Percentiles rank a stretch among this genome's conserved stretches.
Conservation (phyloP, 30 jellyfish, hydroid and myxozoan genomes). For the Aurelia coerulea region DNA sequence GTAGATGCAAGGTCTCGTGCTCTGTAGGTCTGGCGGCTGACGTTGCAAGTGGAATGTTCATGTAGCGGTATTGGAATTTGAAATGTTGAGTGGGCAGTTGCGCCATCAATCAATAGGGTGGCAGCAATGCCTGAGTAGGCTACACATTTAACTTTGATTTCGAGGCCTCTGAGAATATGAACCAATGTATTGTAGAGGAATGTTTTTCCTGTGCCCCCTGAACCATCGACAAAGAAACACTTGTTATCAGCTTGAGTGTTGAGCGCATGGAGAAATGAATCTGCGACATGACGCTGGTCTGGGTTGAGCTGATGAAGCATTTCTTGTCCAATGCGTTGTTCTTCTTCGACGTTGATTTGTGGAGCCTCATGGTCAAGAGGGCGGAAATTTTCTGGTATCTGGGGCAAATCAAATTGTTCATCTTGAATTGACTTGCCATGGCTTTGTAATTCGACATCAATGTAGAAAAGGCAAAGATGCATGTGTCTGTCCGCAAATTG, state of each 20-base stretch:
- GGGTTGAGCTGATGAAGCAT: constrained; percentile 16
- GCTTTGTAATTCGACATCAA: constrained; percentile 13
- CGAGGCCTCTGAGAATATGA: background rate
- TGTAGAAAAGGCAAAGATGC: constrained; percentile 20
- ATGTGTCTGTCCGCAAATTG: background rate
- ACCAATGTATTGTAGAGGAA: constrained; percentile 27
- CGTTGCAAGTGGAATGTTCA: constrained; percentile 23
- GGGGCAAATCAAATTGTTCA: constrained; percentile 37
- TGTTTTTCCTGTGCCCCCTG: constrained; percentile 66
- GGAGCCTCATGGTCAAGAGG: background rate
- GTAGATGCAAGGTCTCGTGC: constrained; percentile 12
- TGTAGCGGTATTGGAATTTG: constrained; percentile 28
- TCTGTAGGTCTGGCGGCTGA: constrained; percentile 26
- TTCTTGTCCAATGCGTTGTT: constrained; percentile 17
- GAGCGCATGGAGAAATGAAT: constrained; percentile 31
- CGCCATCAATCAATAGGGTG: constrained; percentile 42
- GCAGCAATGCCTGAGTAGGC: constrained; percentile 46
- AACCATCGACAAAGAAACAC: constrained; percentile 28
- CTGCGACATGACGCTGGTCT: constrained; percentile 27
- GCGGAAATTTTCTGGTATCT: constrained; percentile 26
- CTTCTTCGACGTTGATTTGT: background rate
- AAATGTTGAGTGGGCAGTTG: constrained; percentile 42
- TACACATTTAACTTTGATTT: constrained; percentile 5
- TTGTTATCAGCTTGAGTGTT: background rate
- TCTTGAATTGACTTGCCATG: constrained; percentile 47